Base-by-base conservation (phyloP, 2,888 invertebrate species). In the Gisinianus flammeolus region DNA sequence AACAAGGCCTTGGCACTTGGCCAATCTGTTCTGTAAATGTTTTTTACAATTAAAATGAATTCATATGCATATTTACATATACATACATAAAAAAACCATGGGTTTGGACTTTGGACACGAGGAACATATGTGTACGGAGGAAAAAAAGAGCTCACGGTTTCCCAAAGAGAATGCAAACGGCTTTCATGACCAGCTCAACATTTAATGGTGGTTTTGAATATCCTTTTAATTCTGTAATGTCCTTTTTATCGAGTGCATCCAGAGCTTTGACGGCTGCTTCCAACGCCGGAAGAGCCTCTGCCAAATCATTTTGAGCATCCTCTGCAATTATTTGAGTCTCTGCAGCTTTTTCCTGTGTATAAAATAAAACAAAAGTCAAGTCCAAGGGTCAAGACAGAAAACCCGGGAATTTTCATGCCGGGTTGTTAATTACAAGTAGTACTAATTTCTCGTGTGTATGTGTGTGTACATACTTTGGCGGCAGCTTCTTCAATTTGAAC, bases 101-200 rank as follows among this genome's bases (percentile, higher is more conserved):
- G n/a, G n/a, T n/a, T n/a, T n/a, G n/a, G n/a, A n/a, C n/a, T n/a
- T n/a, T n/a, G n/a, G n/a, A n/a, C n/a, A n/a, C n/a, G n/a, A n/a
- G n/a, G n/a, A n/a, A n/a, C n/a, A n/a, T 5, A 8, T 35, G 6
- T 8, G 44, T 44, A 44, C 28, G 19, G 30, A 64, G 2, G 26
- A 24, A 24, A 64, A 6, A 26, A 26, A 64, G n/a, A 16, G 16
- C n/a, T 88, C 87, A 94, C 95, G 96, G 96, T 78, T 91, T 90
- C 2, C 92, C 92, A 10, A 96, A 87, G 0, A 97, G 89, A 80
- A 96, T 90, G 87, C 95, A 95, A 12, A 97, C 93, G 10, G 96
- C 93, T 87, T 97, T 96, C 95, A 97, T 94, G 2, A 96, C 96
- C 84, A 94, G 94, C 80, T 92, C 91, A 6, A 97, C 96, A 10